Conservation (phyloP, 2,797 vertebrate genomes). For the Tokudaia tokunoshimensis region DNA sequence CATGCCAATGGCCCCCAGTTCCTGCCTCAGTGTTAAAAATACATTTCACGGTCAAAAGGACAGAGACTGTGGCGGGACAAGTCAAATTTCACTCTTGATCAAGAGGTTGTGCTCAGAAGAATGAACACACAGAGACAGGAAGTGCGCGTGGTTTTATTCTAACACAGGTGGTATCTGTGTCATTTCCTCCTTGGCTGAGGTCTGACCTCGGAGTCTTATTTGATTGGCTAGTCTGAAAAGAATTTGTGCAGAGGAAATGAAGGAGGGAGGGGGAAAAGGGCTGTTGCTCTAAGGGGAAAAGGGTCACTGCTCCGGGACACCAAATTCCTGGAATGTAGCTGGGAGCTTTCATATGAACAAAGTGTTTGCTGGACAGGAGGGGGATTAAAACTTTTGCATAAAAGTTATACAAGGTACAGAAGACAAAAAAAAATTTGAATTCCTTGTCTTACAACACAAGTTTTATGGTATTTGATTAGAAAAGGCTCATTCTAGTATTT, state of each 20-base stretch:
- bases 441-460: neutral
- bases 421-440: neutral
- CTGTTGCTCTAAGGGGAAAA: neutral
- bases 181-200: neutral
- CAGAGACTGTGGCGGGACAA: neutral
- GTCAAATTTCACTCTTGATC: neutral
- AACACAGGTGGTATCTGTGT: neutral
- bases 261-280: neutral
- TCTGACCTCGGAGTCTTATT: neutral
- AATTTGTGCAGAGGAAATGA: slow-evolving; percentile 12
- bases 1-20: neutral
- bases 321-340: neutral
- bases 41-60: neutral
- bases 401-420: neutral
- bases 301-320: neutral
- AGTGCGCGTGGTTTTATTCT: neutral
- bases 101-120: neutral
- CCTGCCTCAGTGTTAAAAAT: too few species aligned
- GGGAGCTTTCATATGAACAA: neutral
- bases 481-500: neutral
- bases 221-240: neutral
- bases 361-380: neutral
- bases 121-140: neutral
- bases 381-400: neutral
- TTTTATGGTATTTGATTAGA: neutral